Evolutionary conservation across 2,113 vertebrate species (phyloP), one percentile per base, ranked within the genome.

Genomic region (Xiphophorus couchianus): DNA sequence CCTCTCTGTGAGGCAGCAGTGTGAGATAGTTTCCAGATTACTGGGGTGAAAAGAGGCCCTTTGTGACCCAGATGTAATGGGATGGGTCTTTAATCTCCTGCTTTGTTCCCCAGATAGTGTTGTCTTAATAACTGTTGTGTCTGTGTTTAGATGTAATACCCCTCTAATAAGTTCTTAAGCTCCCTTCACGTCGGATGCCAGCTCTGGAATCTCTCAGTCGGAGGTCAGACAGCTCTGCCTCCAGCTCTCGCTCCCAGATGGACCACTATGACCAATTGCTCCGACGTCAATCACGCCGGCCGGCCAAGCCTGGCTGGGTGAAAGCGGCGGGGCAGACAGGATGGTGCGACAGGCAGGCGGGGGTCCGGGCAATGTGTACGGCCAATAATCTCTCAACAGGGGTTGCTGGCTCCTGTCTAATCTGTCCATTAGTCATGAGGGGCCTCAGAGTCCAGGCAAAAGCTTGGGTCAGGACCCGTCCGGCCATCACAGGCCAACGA

Each of bases 141-240:
- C 89, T 88, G 86, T 85, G 82, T 88, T 88, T 90, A 86, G 84
- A 77, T 90, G 92, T 90, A 91, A 91, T 86, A 86, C 87, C 89
- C 76, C 76, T 84, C 78, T 92, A 92, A 93, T 91, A 88, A 90
- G 90, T 91, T 58, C 89, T 91, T 91, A 93, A 93, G 86, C 90
- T 77, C 62, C 80, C 80, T 78, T 90, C 86, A 83, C 80, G 76
- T 84, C 39, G 29, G 85, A 76, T 86, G 88, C 86, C 83, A 90
- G 82, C 84, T 58, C 81, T 30, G 71, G 79, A 74, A 84, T 44
- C 66, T 85, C 73, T 28, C 86, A 87, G 86, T 72, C 73, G 76
- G 84, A 80, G 84, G 80, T 86, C 84, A 82, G 79, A 14, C 73
- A 31, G 39, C 65, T 75, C 65, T 64, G 72, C 65, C 73, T 71